Evolutionary conservation across 1,140 invertebrate species (phyloP).

Genomic region (Drosophila nigromelanica): DNA sequence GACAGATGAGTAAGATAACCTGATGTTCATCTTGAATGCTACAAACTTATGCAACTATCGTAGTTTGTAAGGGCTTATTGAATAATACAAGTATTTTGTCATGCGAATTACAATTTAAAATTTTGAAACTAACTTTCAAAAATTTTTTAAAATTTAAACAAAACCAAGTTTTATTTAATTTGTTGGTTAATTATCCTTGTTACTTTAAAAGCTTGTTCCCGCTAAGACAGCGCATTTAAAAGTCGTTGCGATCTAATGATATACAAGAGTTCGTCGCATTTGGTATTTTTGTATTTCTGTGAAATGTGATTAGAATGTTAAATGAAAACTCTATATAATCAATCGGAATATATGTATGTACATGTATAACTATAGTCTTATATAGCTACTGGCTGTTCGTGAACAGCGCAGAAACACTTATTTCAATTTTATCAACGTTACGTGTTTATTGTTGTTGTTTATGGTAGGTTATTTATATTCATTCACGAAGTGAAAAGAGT

Average conservation of each 20-base stretch:
- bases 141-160: too few relatives aligned
- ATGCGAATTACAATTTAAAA: neutral
- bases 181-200: too few relatives aligned
- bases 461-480: constrained; percentile 1
- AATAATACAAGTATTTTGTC: neutral
- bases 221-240: constrained; percentile 7
- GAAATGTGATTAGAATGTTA: constrained; percentile 62
- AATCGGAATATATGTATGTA: constrained; percentile 11
- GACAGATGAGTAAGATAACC: constrained; percentile 14
- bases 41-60: neutral
- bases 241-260: neutral
- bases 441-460: constrained; percentile 32
- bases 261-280: neutral
- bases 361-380: constrained; percentile 48
- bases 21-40: neutral
- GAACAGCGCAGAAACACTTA: constrained; percentile 23
- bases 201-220: too few relatives aligned
- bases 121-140: neutral
- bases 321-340: constrained; percentile 11
- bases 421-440: constrained; percentile 27
- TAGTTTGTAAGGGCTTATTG: too few relatives aligned
- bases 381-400: constrained; percentile 39
- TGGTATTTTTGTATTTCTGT: constrained; percentile 12
- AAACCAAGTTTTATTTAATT: too few relatives aligned
- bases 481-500: too few relatives aligned